These are phyloP conservation scores for Castor canadensis DNA, from an alignment of 2,113 vertebrate species.

Conservation along the genomic window DNA sequence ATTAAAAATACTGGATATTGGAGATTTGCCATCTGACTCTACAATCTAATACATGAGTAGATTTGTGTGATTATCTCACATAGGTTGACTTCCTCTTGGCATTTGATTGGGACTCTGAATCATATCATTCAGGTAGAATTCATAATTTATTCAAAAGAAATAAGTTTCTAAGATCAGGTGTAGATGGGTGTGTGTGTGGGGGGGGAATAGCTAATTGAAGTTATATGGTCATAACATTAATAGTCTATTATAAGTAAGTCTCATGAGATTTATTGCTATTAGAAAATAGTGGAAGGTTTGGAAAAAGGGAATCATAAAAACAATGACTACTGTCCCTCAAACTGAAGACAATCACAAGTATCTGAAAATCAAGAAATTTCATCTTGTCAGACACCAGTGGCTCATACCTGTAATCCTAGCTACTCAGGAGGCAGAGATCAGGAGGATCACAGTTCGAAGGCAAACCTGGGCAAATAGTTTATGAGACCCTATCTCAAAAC, in stretches of 20 bases:
- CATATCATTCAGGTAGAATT: constrained; percentile 1
- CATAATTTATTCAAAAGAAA: constrained; percentile 10
- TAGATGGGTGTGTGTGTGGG: no score
- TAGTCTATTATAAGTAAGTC: neutral
- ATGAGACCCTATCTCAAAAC: no score
- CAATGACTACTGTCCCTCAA: neutral
- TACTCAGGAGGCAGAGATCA: no score
- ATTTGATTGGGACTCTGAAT: constrained; percentile 7
- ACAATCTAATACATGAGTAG: neutral
- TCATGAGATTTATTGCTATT: neutral
- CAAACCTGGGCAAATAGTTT: no score
- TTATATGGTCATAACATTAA: neutral
- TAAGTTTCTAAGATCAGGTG: neutral
- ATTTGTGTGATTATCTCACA: neutral
- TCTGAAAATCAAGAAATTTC: neutral
- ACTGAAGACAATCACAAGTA: neutral
- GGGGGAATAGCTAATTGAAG: no score
- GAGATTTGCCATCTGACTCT: neutral
- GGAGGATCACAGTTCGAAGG: no score
- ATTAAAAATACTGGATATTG: neutral
- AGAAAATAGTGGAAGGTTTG: neutral
- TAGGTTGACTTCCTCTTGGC: neutral
- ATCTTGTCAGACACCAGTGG: no score
- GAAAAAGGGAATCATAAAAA: neutral
- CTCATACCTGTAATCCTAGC: no score